A percentile compares a stretch with the other conserved stretches of the same genome.
Conservation (phyloP, 2,797 vertebrate species). For the Coendou prehensilis region DNA sequence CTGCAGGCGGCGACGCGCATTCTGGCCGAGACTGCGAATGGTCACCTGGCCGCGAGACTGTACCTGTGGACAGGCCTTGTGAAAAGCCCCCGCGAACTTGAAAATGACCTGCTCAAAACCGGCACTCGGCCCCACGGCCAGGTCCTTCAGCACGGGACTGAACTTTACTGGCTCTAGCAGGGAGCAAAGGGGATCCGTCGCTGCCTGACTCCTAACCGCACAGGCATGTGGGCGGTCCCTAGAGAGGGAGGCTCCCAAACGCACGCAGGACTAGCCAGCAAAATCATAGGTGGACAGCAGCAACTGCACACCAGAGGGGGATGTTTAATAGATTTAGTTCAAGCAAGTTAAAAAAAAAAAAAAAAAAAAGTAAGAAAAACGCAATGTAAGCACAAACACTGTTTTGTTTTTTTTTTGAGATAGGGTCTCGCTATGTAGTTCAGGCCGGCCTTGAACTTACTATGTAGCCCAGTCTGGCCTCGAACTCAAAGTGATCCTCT, state of each 20-base stretch:
- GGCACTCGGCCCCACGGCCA: too few relatives aligned
- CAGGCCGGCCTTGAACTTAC: neutral
- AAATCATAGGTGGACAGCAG: neutral
- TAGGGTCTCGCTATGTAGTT: neutral
- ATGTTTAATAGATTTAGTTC: neutral
- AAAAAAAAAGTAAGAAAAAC: neutral
- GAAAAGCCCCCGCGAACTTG: neutral
- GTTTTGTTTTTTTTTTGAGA: neutral
- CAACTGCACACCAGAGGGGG: neutral
- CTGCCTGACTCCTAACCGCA: neutral
- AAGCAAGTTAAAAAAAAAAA: conserved; percentile 17
- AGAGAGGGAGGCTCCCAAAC: neutral
- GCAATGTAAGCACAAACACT: neutral
- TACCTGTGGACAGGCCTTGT: neutral
- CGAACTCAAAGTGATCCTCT: neutral
- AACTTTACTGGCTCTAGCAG: neutral
- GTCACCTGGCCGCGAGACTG: neutral
- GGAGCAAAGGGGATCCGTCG: too few relatives aligned
- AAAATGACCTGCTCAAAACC: neutral
- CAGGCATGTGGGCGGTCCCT: neutral
- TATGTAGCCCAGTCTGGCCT: neutral
- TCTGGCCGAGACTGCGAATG: neutral
- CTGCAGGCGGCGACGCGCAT: neutral
- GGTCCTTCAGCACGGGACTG: neutral
- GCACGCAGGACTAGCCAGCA: neutral